Conservation (phyloP, 2,888 invertebrate genomes). For the Eupithecia vulgata region DNA sequence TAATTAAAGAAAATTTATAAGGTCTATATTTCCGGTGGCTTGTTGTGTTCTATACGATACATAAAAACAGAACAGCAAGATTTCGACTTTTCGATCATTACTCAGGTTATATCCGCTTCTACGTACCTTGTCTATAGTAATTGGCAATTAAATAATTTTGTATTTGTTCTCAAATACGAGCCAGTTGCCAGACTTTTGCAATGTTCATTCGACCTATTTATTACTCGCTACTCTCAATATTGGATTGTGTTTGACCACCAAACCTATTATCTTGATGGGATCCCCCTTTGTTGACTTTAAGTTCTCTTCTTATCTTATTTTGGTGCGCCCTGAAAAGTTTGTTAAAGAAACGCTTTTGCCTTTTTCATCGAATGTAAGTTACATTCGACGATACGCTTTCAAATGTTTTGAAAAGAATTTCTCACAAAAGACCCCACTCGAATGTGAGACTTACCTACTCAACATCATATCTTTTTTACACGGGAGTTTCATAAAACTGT, state of each 20-base stretch:
- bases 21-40: no score
- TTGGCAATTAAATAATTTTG: no score
- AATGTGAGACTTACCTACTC: constrained; percentile 31
- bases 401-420: constrained; percentile 36
- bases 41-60: no score
- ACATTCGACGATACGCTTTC: constrained; percentile 25
- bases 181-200: constrained; percentile 29
- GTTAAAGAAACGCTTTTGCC: background rate
- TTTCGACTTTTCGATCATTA: no score
- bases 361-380: constrained; percentile 9
- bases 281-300: constrained; percentile 6
- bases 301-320: background rate
- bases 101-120: no score
- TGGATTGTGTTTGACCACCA: constrained; percentile 19
- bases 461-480: constrained; percentile 19
- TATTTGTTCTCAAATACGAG: constrained; percentile 22
- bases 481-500: constrained; percentile 10
- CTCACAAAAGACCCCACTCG: constrained; percentile 36
- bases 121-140: no score
- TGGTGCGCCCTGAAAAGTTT: constrained; percentile 1
- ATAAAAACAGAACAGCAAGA: no score
- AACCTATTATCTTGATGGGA: constrained; percentile 17
- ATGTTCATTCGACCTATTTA: constrained; percentile 34
- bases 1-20: no score
- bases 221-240: constrained; percentile 24